Percentiles rank a stretch among this genome's conserved stretches.
phyloP scores from a whole-genome alignment of 2,888 invertebrate genomes.

The Itoplectis maculator region DNA sequence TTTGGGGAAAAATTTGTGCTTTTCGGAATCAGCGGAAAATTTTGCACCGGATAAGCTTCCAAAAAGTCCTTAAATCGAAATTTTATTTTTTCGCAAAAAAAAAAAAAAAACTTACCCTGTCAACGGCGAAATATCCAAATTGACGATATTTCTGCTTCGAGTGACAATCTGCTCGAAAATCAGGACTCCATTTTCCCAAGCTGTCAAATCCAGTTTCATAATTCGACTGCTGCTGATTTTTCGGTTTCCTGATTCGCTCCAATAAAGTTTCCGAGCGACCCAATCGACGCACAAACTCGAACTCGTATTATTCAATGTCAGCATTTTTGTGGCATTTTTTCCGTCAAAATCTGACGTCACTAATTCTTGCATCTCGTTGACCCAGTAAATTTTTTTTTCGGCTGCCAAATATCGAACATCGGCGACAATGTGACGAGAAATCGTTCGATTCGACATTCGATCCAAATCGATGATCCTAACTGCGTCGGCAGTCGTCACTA shows the following conservation, averaged over 20 bases:
- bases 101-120: constrained; percentile 86
- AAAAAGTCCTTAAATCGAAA: too few relatives aligned
- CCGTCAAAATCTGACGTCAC: constrained; percentile 88
- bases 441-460: constrained; percentile 87
- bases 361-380: constrained; percentile 91
- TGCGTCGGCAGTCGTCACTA: constrained; percentile 90
- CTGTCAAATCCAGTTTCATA: constrained; percentile 88
- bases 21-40: too few relatives aligned
- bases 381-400: constrained; percentile 93
- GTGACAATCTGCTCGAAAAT: constrained; percentile 86
- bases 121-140: constrained; percentile 91
- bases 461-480: constrained; percentile 92
- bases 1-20: too few relatives aligned
- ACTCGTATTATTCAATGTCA: constrained; percentile 87
- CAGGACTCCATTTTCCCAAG: constrained; percentile 85
- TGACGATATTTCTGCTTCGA: constrained; percentile 87
- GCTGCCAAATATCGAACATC: constrained; percentile 89
- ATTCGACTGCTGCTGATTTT: constrained; percentile 85
- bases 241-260: constrained; percentile 88
- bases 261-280: constrained; percentile 94
- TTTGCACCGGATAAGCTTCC: too few relatives aligned
- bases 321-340: constrained; percentile 86
- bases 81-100: neutral
- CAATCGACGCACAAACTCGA: constrained; percentile 93
- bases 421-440: constrained; percentile 89